Evolutionary conservation across 2,888 invertebrate genomes (phyloP).

Genomic region (Temnothorax rugatulus): DNA sequence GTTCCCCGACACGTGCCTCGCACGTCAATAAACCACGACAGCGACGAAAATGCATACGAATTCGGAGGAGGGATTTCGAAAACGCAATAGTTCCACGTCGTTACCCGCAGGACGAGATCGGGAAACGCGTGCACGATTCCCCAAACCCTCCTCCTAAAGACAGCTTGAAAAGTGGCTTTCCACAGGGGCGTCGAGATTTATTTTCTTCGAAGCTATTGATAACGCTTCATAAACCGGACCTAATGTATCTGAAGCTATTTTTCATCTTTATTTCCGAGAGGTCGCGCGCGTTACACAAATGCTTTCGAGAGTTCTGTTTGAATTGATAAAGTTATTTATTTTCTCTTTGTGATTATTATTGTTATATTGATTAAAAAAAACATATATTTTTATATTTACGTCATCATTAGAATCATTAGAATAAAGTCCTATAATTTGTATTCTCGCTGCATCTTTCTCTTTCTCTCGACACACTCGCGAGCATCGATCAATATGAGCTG

Average conservation of each 20-base stretch:
- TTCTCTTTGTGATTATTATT: neutral
- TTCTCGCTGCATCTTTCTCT: neutral
- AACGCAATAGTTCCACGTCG: slow-evolving; percentile 76
- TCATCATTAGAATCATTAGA: no score
- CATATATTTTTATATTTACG: no score
- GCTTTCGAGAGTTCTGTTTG: neutral
- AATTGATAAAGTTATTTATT: slow-evolving; percentile 15
- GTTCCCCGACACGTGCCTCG: slow-evolving; percentile 72
- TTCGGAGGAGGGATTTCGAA: slow-evolving; percentile 63
- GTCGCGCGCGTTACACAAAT: neutral
- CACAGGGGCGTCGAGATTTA: slow-evolving; percentile 66
- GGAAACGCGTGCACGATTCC: slow-evolving; percentile 42
- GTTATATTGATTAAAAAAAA: no score
- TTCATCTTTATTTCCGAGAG: slow-evolving; percentile 58
- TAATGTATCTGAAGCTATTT: slow-evolving; percentile 66
- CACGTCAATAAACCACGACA: slow-evolving; percentile 71
- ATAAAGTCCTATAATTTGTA: neutral
- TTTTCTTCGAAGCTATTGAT: slow-evolving; percentile 72
- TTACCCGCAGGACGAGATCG: slow-evolving; percentile 62
- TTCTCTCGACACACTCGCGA: neutral
- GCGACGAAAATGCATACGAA: slow-evolving; percentile 71
- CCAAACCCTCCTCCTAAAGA: slow-evolving; percentile 45
- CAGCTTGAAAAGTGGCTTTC: slow-evolving; percentile 58
- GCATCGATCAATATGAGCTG: slow-evolving; percentile 28
- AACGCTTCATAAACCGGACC: slow-evolving; percentile 68